These are phyloP conservation scores for Leuciscus waleckii DNA, from an alignment of 2,797 vertebrate genomes.

Conservation along the genomic window DNA sequence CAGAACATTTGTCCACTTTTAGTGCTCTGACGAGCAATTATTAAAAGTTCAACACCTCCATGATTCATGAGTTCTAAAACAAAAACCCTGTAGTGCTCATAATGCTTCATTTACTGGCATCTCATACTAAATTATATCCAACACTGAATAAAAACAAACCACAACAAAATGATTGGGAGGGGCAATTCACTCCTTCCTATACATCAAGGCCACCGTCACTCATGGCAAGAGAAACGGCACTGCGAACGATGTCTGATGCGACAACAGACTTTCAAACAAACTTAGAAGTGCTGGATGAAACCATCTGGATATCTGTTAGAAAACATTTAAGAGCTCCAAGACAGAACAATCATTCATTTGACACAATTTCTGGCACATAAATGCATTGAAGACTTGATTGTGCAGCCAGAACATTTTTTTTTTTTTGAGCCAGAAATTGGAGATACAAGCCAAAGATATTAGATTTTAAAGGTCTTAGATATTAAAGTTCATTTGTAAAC, in stretches of 20 bases:
- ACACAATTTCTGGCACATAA: constrained; percentile 67
- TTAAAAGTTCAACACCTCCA: neutral
- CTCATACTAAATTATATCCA: neutral
- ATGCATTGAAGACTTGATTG: constrained; percentile 71
- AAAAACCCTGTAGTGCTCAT: neutral
- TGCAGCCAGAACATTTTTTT: constrained; percentile 62
- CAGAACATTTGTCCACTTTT: neutral
- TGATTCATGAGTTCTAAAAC: neutral
- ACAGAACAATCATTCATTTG: constrained; percentile 67
- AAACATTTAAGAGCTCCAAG: constrained; percentile 55
- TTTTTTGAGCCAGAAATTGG: constrained; percentile 55
- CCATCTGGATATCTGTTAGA: constrained; percentile 54
- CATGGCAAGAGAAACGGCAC: constrained; percentile 35
- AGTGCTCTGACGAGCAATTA: neutral
- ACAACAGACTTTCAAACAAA: constrained; percentile 24
- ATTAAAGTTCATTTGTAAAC: neutral
- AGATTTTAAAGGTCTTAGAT: neutral
- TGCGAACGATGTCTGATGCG: neutral
- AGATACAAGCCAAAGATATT: constrained; percentile 59
- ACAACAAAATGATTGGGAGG: neutral
- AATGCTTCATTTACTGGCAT: neutral
- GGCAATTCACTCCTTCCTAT: constrained; percentile 63
- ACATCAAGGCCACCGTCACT: constrained; percentile 66
- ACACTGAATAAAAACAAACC: neutral
- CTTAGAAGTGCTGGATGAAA: constrained; percentile 47